Base-by-base conservation (phyloP, 1,140 invertebrate species). In the Bursaphelenchus mucronatus region DNA sequence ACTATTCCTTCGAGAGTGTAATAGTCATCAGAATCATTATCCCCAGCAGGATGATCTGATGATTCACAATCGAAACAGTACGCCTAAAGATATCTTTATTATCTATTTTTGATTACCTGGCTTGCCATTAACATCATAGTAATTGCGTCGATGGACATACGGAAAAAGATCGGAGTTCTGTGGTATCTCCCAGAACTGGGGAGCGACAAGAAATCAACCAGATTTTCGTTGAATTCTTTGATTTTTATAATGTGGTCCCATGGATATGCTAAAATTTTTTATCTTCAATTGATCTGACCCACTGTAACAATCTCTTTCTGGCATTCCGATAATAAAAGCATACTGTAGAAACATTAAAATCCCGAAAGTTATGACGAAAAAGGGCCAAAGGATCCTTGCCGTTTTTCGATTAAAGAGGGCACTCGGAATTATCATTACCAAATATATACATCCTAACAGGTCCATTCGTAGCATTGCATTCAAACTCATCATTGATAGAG, bases 401-500 rank as follows among this genome's bases (percentile, higher is more conserved):
- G 83, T 85, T n/a, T 83, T 83, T 44, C 94, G 85, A 57, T 74
- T 86, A 10, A 90, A 78, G 0, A 88, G 83, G 74, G 92, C 88
- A 44, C 97, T 83, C n/a, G 88, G 81, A 3, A 89, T 85, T 10
- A 98, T 84, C 88, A 92, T 93, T 0, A 90, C 69, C 3, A 89
- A 86, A 82, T 97, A 95, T 0, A 94, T 75, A 0, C 94, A 86
- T 0, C 92, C 91, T 75, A 91, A 90, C 51, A 91, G 85, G 82
- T 99, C 95, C 82, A 96, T 88, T 54, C 94, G 86, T 0, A 89
- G 88, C 13, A 90, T 90, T 68, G 97, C 91, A 0, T 91, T 86
- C 0, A 88, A 87, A 3, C 92, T 91, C 7, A 90, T 87, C 15
- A 88, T 88, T 66, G 95, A 90, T 62, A 94, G 84, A 53, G 89